phyloP scores from a whole-genome alignment of 2,113 vertebrate species.

The Dendrocopos noguchii region DNA sequence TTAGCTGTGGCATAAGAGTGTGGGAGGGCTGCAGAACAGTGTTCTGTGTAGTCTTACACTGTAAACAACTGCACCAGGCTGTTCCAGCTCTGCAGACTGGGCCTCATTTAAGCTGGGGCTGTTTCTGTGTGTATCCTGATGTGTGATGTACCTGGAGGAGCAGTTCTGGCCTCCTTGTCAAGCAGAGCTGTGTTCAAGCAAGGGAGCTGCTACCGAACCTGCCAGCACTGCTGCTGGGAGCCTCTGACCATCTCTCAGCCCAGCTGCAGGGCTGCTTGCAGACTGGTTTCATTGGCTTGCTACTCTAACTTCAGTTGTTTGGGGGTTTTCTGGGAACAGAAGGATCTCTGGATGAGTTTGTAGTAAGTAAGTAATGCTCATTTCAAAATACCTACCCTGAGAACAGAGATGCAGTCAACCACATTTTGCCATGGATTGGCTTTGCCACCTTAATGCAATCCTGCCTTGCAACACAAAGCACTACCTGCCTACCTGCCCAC shows the following conservation, averaged over 20 bases:
- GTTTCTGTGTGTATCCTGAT: background rate
- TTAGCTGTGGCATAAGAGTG: background rate
- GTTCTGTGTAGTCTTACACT: background rate
- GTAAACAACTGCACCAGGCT: background rate
- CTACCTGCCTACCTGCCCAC: background rate
- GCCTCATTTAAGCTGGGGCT: background rate
- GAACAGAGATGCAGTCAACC: background rate
- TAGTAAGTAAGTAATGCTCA: background rate
- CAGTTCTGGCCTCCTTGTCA: background rate
- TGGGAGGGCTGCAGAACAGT: background rate
- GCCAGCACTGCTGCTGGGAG: background rate
- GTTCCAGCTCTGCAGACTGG: background rate
- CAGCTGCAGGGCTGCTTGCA: background rate
- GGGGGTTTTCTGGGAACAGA: background rate
- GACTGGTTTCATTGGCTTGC: background rate
- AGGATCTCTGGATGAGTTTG: background rate
- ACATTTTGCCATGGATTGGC: background rate
- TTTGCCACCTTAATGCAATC: background rate
- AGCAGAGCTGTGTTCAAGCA: background rate
- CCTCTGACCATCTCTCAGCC: background rate
- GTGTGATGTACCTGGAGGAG: background rate
- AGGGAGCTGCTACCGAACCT: background rate
- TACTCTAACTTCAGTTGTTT: background rate
- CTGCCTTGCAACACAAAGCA: background rate
- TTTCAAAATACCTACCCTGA: background rate